Base-by-base conservation (phyloP, 2,888 invertebrate species). In the Deilephila elpenor region DNA sequence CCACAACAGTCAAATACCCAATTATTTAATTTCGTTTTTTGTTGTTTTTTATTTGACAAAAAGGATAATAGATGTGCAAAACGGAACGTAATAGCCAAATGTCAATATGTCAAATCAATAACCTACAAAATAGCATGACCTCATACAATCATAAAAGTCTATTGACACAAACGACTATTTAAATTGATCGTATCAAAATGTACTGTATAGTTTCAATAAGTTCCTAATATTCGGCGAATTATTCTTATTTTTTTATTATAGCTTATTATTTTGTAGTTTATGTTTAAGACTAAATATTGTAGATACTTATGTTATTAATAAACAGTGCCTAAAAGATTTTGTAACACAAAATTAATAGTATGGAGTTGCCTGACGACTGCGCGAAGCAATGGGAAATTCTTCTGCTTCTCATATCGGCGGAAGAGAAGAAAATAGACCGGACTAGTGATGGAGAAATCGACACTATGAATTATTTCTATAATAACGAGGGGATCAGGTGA, bases 371-470 rank as follows among this genome's bases (percentile, higher is more conserved):
- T 14, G 89, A 91, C 37, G 92, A 94, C 73, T 91, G 90, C 74
- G 85, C 90, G 0, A 89, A 92, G 76, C 93, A 93, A 77, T 94
- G 94, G 94, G 93, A 94, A 76, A 86, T 93, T n/a, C 80, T 93
- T 59, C 80, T 93, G 20, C 84, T 93, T 25, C 83, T 93, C 70
- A 81, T 93, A 71, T 90, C 93, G 29, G 90, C 92, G 11, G 94
- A 94, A 76, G 94, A 94, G 75, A 93, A 91, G 81, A 94, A 91
- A 78, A 91, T 91, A 74, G 91, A 93, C 80, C 85, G 92, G 51
- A 91, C 90, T 7, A 84, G 78, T 70, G 93, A 93, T 59, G 86
- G 81, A 74, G 93, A 93, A 77, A 82, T 92, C 14, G 93, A 93
- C 34, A 93, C 93, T 0, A 91, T 94, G 88, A 86, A 78, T 67